Conservation (phyloP, 2,797 vertebrate species). For the Artibeus jamaicensis region DNA sequence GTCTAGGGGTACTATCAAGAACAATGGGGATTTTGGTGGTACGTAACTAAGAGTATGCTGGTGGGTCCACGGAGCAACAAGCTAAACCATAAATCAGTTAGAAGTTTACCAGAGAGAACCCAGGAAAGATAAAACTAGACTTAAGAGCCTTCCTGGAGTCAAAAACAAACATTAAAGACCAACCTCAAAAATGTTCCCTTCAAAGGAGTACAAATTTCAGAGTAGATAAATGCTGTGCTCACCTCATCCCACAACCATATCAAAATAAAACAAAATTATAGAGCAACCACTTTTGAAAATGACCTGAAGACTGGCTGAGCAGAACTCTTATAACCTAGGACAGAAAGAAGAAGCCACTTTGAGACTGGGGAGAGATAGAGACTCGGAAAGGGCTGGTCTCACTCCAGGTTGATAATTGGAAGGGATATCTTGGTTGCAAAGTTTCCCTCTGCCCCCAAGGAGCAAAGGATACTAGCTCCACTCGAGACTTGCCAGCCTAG, state of each 20-base stretch:
- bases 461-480: not conserved
- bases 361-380: not conserved
- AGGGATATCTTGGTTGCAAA: not conserved
- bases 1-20: not conserved
- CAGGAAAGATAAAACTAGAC: not conserved
- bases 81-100: not conserved
- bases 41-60: not conserved
- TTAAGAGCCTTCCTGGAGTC: not conserved
- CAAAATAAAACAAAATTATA: not conserved
- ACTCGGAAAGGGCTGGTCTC: not conserved
- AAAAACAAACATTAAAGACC: not conserved
- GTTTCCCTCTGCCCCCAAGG: not conserved
- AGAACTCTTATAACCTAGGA: not conserved
- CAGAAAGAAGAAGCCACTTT: not conserved
- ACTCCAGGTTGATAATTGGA: not conserved
- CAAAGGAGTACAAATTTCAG: not conserved
- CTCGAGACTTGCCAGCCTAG: not conserved
- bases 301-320: not conserved
- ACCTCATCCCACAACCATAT: not conserved
- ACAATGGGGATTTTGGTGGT: not conserved
- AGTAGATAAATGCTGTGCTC: not conserved
- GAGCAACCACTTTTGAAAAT: not conserved
- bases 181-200: not conserved
- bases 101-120: not conserved
- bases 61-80: not conserved